Percentiles rank a stretch among this genome's conserved stretches.
Conservation (phyloP, 2,797 vertebrate species). For the Hydrocynus forskahlii region DNA sequence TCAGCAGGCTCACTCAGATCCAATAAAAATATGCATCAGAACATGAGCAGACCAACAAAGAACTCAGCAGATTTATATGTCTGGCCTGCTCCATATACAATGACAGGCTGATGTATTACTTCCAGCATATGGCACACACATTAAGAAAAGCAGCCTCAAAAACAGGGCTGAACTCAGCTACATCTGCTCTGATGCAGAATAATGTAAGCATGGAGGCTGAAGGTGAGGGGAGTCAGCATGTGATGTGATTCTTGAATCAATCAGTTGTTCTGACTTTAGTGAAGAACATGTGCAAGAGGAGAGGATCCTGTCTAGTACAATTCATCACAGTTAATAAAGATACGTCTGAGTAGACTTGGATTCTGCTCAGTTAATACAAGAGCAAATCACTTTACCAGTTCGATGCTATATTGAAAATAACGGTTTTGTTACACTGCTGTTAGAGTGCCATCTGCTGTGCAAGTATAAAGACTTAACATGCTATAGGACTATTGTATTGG, state of each 20-base stretch:
- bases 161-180: background rate
- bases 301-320: background rate
- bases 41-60: constrained; percentile 39
- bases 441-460: background rate
- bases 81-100: background rate
- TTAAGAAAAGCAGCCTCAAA: background rate
- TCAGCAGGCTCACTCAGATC: constrained; percentile 45
- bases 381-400: background rate
- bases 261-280: background rate
- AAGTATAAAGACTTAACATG: background rate
- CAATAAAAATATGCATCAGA: constrained; percentile 46
- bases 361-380: background rate
- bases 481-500: too few relatives aligned
- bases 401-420: background rate
- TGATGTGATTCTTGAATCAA: background rate
- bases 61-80: background rate
- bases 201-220: background rate
- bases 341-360: background rate
- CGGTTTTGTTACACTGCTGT: background rate
- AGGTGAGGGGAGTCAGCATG: background rate
- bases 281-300: background rate
- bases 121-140: background rate
- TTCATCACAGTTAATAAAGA: background rate
- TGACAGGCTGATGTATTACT: constrained; percentile 12
- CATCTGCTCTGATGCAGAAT: background rate